These are phyloP conservation scores for Alectura lathami DNA, from an alignment of 2,113 vertebrate genomes.

Conservation along the genomic window DNA sequence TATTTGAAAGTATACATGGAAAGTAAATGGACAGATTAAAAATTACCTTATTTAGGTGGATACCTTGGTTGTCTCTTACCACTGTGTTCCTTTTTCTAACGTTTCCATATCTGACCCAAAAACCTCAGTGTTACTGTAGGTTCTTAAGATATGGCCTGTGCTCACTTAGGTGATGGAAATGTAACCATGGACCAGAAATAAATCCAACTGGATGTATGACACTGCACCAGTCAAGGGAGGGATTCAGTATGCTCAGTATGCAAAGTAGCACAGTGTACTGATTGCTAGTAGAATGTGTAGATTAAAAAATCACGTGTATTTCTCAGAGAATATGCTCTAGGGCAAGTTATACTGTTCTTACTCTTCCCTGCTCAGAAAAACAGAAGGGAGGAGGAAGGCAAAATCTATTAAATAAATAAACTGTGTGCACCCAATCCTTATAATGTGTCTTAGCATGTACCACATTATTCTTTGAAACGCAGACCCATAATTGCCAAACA, in stretches of 20 bases:
- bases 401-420: background rate
- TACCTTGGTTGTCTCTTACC: background rate
- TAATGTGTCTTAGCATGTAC: background rate
- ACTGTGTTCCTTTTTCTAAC: background rate
- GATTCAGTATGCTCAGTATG: background rate
- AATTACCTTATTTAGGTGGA: background rate
- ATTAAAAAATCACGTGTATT: background rate
- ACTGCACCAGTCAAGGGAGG: background rate
- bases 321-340: background rate
- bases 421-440: background rate
- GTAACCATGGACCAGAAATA: background rate
- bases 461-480: background rate
- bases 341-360: background rate
- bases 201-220: background rate
- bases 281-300: background rate
- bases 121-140: background rate
- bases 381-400: fast-evolving
- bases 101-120: background rate
- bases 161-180: background rate
- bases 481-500: background rate
- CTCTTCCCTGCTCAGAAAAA: background rate
- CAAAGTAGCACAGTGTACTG: background rate
- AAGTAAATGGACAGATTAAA: background rate
- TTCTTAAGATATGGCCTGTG: background rate
- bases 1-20: background rate